phyloP scores from a whole-genome alignment of 2,888 invertebrate genomes.

The Pharmacophagus antenor region DNA sequence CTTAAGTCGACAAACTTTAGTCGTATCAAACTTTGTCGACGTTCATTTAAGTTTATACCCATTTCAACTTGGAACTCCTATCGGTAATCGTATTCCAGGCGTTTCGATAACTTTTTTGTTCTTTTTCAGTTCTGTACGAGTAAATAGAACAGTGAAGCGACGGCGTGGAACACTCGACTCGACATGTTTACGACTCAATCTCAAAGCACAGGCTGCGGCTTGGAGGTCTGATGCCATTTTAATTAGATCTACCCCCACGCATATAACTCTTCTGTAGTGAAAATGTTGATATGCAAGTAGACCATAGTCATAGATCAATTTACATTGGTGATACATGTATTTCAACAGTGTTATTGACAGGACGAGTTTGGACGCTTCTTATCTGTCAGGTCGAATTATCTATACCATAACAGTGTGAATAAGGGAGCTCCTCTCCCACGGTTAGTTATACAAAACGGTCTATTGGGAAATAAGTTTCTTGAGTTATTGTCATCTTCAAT shows the following conservation, averaged over 20 bases:
- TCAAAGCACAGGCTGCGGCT: conserved; percentile 66
- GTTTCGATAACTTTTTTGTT: conserved; percentile 54
- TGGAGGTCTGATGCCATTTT: conserved; percentile 63
- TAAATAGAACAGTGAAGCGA: conserved; percentile 70
- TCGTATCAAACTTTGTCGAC: conserved; percentile 48
- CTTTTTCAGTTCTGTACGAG: conserved; percentile 52
- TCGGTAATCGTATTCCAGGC: conserved; percentile 49
- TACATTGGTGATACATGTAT: conserved; percentile 51
- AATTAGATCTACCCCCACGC: conserved; percentile 52
- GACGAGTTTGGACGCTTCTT: conserved; percentile 65
- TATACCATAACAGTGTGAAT: conserved; percentile 56
- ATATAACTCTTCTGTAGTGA: conserved; percentile 34
- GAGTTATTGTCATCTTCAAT: not conserved
- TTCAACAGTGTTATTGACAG: conserved; percentile 65
- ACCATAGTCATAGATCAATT: conserved; percentile 47
- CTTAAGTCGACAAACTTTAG: conserved; percentile 54
- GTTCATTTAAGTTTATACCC: conserved; percentile 58
- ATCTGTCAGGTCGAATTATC: conserved; percentile 70
- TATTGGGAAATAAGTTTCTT: conserved; percentile 19
- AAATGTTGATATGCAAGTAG: conserved; percentile 36
- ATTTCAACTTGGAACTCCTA: conserved; percentile 50
- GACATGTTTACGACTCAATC: conserved; percentile 81
- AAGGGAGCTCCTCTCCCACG: conserved; percentile 60
- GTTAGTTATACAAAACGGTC: conserved; percentile 42
- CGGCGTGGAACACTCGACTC: conserved; percentile 66